Conservation (phyloP, 2,113 vertebrate genomes). For the Tachuris rubrigastra region DNA sequence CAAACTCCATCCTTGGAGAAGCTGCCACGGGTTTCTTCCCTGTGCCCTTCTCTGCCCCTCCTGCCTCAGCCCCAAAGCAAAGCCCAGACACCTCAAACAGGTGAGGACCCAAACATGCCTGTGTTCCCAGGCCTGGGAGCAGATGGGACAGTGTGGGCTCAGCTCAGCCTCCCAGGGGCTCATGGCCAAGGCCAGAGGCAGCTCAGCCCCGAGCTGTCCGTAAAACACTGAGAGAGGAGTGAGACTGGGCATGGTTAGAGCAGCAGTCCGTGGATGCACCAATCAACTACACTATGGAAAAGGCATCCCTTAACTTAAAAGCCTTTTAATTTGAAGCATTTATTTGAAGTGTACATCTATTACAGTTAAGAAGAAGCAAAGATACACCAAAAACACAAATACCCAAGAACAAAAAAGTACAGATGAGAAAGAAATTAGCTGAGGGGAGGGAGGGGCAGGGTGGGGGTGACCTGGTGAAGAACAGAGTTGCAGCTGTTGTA, state of each 20-base stretch:
- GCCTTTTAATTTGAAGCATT: constrained; percentile 60
- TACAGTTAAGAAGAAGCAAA: constrained; percentile 63
- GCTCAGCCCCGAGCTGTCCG: not conserved
- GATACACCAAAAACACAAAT: constrained; percentile 53
- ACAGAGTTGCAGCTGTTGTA: not conserved
- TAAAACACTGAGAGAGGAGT: not conserved
- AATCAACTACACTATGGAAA: constrained; percentile 25
- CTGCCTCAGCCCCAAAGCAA: not conserved
- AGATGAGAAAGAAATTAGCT: constrained; percentile 22
- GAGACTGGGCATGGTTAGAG: not conserved
- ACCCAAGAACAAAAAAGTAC: constrained; percentile 34
- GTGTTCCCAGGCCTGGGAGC: not conserved
- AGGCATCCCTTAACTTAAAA: constrained; percentile 57
- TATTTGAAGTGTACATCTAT: constrained; percentile 60
- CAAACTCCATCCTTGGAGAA: fast-evolving
- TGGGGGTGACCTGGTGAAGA: not conserved
- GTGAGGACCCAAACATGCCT: not conserved
- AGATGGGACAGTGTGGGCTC: not conserved
- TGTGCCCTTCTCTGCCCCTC: not conserved
- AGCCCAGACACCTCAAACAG: not conserved
- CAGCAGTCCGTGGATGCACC: not conserved
- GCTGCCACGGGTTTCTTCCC: not conserved
- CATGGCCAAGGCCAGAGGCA: not conserved
- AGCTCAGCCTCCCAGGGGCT: not conserved
- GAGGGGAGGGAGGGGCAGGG: not conserved